These are phyloP conservation scores for Conger conger DNA, from an alignment of 2,113 vertebrate genomes.

Conservation along the genomic window DNA sequence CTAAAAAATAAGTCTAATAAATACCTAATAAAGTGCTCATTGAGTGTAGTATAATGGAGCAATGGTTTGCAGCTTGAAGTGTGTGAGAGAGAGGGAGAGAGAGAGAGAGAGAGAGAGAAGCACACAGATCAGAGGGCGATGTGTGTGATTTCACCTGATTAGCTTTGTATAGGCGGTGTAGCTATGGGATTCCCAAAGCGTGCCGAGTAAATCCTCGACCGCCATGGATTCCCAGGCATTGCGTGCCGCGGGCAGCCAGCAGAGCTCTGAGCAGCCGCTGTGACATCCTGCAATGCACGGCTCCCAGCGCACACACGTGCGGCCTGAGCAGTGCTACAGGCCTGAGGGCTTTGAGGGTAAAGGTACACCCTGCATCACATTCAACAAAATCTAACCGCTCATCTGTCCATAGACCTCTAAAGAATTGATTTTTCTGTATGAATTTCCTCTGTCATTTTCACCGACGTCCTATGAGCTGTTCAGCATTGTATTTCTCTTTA, in stretches of 20 bases:
- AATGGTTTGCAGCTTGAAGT: not conserved
- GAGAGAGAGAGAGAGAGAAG: not conserved
- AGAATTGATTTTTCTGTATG: constrained; percentile 50
- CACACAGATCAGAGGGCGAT: constrained; percentile 11
- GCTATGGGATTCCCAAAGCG: constrained; percentile 61
- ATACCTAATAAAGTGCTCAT: too few species aligned
- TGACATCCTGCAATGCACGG: not conserved
- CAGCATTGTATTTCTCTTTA: not conserved
- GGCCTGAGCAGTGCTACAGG: not conserved
- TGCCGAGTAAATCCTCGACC: constrained; percentile 61
- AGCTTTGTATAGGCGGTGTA: constrained; percentile 32
- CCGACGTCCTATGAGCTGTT: not conserved
- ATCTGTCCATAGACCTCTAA: constrained; percentile 56
- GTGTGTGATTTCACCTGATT: constrained; percentile 46
- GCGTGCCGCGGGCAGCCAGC: constrained; percentile 53
- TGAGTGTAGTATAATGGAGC: not conserved
- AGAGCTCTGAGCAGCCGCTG: not conserved
- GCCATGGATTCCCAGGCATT: constrained; percentile 52
- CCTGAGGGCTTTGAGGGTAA: constrained; percentile 20
- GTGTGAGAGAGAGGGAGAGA: not conserved
- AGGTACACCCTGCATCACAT: constrained; percentile 43
- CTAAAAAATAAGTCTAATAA: too few species aligned
- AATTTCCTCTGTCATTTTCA: not conserved
- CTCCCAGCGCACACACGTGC: constrained; percentile 3
- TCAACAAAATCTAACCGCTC: constrained; percentile 61